Conservation (phyloP, 1,140 invertebrate genomes). For the Pissodes strobi region DNA sequence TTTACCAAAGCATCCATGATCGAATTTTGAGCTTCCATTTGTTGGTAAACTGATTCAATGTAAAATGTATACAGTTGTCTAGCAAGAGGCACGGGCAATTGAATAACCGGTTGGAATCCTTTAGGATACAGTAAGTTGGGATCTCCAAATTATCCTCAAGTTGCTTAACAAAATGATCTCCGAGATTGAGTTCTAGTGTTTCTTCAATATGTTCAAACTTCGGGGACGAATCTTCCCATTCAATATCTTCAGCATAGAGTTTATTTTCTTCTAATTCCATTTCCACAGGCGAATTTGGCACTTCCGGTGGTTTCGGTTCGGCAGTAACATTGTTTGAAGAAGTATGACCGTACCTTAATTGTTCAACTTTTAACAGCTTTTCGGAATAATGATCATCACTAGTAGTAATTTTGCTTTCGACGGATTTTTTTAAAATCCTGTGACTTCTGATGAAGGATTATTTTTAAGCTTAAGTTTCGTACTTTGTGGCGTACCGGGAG, state of each 20-base stretch:
- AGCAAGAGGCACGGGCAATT: conserved; percentile 48
- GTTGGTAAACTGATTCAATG: conserved; percentile 68
- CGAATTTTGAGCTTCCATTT: conserved; percentile 64
- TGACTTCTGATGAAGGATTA: conserved; percentile 33
- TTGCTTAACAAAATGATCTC: neutral
- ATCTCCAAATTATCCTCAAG: neutral
- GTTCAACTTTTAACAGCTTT: conserved; percentile 64
- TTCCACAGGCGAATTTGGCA: no score
- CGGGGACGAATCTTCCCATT: conserved; percentile 59
- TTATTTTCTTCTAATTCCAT: conserved; percentile 56
- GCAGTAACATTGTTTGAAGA: neutral
- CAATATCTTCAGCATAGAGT: conserved; percentile 56
- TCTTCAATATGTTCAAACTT: conserved; percentile 55
- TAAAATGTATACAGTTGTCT: conserved; percentile 70
- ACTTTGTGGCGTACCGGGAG: neutral
- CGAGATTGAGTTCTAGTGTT: neutral
- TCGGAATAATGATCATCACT: conserved; percentile 65
- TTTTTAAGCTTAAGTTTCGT: conserved; percentile 20
- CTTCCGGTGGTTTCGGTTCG: no score
- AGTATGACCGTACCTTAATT: conserved; percentile 17
- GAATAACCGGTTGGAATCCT: neutral
- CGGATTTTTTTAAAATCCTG: conserved; percentile 60
- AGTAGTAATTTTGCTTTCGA: conserved; percentile 65
- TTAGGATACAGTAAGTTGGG: neutral
- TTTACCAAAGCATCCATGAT: conserved; percentile 61